phyloP scores from a whole-genome alignment of 2,888 invertebrate species.

The Drosophila anomelani region DNA sequence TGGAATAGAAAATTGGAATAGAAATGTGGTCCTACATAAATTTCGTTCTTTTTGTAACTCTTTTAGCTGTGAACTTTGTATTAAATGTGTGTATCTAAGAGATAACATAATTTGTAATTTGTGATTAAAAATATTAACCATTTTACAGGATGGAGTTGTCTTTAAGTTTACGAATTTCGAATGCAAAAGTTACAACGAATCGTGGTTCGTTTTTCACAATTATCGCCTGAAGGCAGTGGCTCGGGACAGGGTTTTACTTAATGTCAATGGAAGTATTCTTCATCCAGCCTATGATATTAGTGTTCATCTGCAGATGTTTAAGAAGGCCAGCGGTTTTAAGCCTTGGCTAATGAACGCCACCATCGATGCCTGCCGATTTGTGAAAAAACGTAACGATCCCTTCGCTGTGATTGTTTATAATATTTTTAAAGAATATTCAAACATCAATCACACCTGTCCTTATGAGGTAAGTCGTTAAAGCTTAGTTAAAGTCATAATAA shows the following conservation, averaged over 20 bases:
- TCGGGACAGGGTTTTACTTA: constrained; percentile 23
- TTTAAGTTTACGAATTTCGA: constrained; percentile 25
- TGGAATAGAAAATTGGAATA: neutral
- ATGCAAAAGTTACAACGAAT: constrained; percentile 29
- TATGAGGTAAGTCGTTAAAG: constrained; percentile 26
- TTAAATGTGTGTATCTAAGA: neutral
- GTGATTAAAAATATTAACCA: fast-evolving
- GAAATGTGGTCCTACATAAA: neutral
- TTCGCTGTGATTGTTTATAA: neutral
- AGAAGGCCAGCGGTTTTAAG: constrained; percentile 30
- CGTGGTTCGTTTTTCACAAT: constrained; percentile 20
- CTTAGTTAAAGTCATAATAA: neutral
- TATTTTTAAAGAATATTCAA: constrained; percentile 9
- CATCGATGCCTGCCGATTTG: constrained; percentile 15
- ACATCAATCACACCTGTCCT: constrained; percentile 41
- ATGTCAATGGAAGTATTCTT: neutral
- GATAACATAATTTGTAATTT: neutral
- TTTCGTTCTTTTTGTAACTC: neutral
- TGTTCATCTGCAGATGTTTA: neutral
- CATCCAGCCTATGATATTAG: constrained; percentile 6
- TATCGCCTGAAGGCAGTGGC: constrained; percentile 22
- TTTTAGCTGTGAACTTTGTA: neutral
- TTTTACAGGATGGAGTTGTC: neutral
- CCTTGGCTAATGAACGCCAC: constrained; percentile 7
- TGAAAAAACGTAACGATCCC: constrained; percentile 1